Conservation (phyloP, 1,140 invertebrate species). For the Xylocopa sonorina region DNA sequence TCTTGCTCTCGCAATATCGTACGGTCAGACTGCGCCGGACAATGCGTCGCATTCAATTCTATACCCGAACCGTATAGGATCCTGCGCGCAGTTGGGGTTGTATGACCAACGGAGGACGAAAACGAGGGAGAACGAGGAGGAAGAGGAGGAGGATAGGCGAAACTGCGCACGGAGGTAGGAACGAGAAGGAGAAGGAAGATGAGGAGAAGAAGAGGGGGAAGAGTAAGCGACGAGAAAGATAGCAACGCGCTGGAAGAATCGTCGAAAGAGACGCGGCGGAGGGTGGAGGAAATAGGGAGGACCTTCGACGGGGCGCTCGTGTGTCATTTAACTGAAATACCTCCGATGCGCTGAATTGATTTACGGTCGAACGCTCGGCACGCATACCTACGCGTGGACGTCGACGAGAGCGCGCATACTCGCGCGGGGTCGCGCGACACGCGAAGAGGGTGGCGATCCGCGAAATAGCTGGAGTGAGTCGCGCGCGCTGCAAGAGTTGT, state of each 20-base stretch:
- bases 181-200: neutral
- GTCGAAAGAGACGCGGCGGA: neutral
- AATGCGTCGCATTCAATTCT: slow-evolving; percentile 76
- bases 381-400: too few species aligned
- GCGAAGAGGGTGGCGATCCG: slow-evolving; percentile 49
- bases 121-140: neutral
- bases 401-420: too few species aligned
- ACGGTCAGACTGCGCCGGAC: slow-evolving; percentile 75
- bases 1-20: slow-evolving; percentile 71
- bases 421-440: neutral
- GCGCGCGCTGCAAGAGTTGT: slow-evolving; percentile 71
- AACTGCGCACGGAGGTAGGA: neutral
- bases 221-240: neutral
- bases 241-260: neutral
- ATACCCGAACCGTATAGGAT: slow-evolving; percentile 49
- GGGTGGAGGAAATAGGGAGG: slow-evolving; percentile 7
- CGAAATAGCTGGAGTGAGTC: slow-evolving; percentile 57
- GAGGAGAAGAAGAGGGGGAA: neutral
- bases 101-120: slow-evolving; percentile 47
- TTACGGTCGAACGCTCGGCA: slow-evolving; percentile 70
- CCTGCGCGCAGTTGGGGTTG: slow-evolving; percentile 34
- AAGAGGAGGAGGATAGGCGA: neutral
- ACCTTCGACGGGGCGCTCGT: slow-evolving; percentile 68
- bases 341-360: slow-evolving; percentile 79
- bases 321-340: slow-evolving; percentile 81